phyloP scores from a whole-genome alignment of 2,888 invertebrate species.

The Sepioteuthis lessoniana region DNA sequence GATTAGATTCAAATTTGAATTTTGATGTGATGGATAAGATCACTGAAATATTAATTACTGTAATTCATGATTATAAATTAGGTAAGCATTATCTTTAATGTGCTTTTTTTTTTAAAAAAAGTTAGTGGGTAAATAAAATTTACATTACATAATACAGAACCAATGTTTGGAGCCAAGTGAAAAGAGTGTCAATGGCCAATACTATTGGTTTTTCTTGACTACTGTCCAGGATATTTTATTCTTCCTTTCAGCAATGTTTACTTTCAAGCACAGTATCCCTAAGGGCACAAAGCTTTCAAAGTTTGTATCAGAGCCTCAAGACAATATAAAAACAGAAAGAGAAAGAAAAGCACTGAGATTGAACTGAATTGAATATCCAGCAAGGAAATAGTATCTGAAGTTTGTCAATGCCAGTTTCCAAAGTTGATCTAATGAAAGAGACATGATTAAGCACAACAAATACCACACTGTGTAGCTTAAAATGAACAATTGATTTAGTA shows the following conservation, averaged over 20 bases:
- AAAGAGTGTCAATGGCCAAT: neutral
- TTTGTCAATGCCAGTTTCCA: neutral
- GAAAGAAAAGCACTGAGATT: neutral
- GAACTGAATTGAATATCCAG: neutral
- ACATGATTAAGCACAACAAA: neutral
- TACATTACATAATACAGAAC: neutral
- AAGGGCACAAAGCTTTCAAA: neutral
- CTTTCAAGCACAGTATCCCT: neutral
- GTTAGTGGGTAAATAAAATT: neutral
- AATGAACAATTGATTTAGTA: neutral
- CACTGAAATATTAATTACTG: too few relatives aligned
- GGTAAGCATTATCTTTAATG: too few relatives aligned
- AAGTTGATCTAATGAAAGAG: constrained; percentile 33
- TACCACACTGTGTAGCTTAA: neutral
- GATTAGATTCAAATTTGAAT: too few relatives aligned
- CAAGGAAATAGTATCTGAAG: neutral
- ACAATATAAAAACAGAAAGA: neutral
- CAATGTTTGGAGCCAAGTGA: neutral
- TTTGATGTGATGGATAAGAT: too few relatives aligned
- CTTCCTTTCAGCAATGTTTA: neutral
- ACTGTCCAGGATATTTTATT: neutral
- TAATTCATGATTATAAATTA: too few relatives aligned
- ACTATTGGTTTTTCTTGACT: neutral
- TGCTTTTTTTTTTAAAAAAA: too few relatives aligned
- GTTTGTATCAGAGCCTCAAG: neutral